Evolutionary conservation across 2,113 vertebrate species (phyloP), one percentile per base, ranked within the genome.

Genomic region (Otocyon megalotis): DNA sequence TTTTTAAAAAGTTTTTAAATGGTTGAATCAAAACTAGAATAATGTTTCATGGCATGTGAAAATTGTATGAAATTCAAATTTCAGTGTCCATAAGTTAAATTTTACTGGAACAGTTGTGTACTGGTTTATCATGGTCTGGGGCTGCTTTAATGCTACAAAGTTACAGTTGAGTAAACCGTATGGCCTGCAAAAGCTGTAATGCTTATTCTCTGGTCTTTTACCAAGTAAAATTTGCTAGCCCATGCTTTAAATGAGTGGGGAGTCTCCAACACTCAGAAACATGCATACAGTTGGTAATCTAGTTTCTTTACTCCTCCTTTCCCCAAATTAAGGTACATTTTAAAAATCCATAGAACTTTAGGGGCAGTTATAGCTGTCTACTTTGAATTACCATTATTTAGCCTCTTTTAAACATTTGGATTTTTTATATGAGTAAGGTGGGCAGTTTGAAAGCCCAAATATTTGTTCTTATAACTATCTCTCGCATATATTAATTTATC

Each of bases 371-470:
- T 82, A 93, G 30, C n/a, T 85, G 0, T 82, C 30, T 90, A 35
- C 72, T 22, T 77, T 92, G 22, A 77, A 14, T 81, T 97, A 81
- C 43, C 0, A 54, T 93, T 71, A 35, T 93, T 88, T 96, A 96
- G 6, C 24, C 11, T 74, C 26, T 60, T 94, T 93, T 94, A n/a
- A 96, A 72, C 17, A 65, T 72, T 90, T 88, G 26, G 15, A 54
- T 93, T 87, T 90, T 94, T 92, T 87, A 65, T 65, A 76, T 93
- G 56, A 94, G 77, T 94, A 84, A 96, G 26, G n/a, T 97, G 60
- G 63, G 22, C 48, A 90, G 37, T 93, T 93, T 76, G 85, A 95
- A 93, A 92, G 53, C 22, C 88, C 56, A 95, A 85, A 71, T 91
- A 63, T 20, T 88, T 91, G 54, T 96, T 90, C 8, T 22, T 87